These are phyloP conservation scores for Dynastes grantii DNA, from an alignment of 2,888 invertebrate genomes.

Conservation along the genomic window DNA sequence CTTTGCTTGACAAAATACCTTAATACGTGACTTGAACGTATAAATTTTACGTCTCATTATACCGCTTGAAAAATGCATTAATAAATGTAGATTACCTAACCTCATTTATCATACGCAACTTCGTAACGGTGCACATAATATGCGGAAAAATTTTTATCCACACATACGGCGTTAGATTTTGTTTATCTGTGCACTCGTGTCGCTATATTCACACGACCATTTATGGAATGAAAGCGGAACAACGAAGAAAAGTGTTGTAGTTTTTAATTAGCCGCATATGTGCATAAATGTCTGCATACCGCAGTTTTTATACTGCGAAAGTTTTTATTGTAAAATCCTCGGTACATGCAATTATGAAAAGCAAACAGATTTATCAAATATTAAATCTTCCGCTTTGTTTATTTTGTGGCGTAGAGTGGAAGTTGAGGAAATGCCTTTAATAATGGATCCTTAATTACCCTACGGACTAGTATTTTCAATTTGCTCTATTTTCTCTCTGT, in stretches of 20 bases:
- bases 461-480: background rate
- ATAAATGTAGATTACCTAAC: slow-evolving; percentile 53
- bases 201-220: slow-evolving; percentile 16
- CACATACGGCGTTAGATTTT: slow-evolving; percentile 20
- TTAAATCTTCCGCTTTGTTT: background rate
- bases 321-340: background rate
- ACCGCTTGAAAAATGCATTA: slow-evolving; percentile 51
- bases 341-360: too few relatives aligned
- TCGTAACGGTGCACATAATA: slow-evolving; percentile 32
- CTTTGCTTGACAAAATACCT: slow-evolving; percentile 67
- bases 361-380: background rate
- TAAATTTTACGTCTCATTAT: slow-evolving; percentile 58
- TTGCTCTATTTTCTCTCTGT: too few relatives aligned
- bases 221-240: slow-evolving; percentile 16
- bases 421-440: background rate
- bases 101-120: slow-evolving; percentile 38
- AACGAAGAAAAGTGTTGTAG: slow-evolving; percentile 28
- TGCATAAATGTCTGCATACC: slow-evolving; percentile 8
- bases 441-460: background rate
- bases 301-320: background rate
- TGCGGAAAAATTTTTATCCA: slow-evolving; percentile 40
- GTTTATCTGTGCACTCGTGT: slow-evolving; percentile 1
- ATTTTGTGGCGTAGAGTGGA: background rate
- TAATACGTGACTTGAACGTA: slow-evolving; percentile 64
- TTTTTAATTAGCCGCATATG: slow-evolving; percentile 19